Base-by-base conservation (phyloP, 2,797 vertebrate genomes). In the Sebastes trivittatus region DNA sequence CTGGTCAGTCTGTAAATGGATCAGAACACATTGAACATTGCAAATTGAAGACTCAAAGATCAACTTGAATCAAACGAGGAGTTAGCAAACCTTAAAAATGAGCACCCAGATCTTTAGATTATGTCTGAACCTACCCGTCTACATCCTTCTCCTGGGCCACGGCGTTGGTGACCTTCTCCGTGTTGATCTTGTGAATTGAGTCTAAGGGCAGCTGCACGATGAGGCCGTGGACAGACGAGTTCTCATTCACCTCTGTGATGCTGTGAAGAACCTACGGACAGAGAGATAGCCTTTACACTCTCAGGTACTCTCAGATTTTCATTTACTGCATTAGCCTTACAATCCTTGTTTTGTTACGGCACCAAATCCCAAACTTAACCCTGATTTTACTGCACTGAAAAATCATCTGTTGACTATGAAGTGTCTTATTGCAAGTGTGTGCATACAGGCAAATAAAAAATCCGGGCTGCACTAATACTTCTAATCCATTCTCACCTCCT, bases 181-280 rank as follows among this genome's bases (percentile, higher is more conserved):
- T 98, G 88, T 97, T 93, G 16, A 99, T 97, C 75, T 96, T 93
- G 70, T 97, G 96, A 85, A 98, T 78, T 0, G 98, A 97, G 91
- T 99, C 98, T 56, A 99, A 94, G 0, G 98, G 98, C 66, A 99
- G 95, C 92, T 99, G 98, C 61, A 99, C 97, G 59, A 99, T 97
- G 77, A 99, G 96, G 6, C 98, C 98, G n/a, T 99, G 98, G 67
- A 99, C 64, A 20, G 94, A 93, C 3, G 95, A 94, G 89, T 98
- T 96, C 93, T 98, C 97, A 34, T 99, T 99, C 89, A 99, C 93
- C 62, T 96, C 95, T 1, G 82, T 92, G 83, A 99, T 94, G n/a
- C 89, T 93, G 81, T 95, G 96, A 65, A 99, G 95, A 59, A 99
- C 95, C 98, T 99, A 30, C 25, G 52, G 14, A 79, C 67, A 68